A percentile compares a stretch with the other conserved stretches of the same genome.
Evolutionary conservation across 2,113 vertebrate species (phyloP).

Genomic region (Morone saxatilis): DNA sequence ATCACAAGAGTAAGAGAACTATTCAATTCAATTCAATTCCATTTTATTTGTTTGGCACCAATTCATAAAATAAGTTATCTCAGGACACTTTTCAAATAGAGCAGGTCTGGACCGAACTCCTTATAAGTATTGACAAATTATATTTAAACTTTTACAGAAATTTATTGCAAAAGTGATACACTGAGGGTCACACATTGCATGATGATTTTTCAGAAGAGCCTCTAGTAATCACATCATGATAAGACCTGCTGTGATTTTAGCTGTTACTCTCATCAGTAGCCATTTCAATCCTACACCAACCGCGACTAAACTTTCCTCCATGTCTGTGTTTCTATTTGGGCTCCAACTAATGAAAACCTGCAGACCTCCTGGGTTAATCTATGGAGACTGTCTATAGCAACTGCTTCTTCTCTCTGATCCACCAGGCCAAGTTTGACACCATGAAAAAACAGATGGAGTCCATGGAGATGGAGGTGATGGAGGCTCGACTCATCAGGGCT

Average conservation of each 20-base stretch:
- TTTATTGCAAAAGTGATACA: too few relatives aligned
- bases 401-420: background rate
- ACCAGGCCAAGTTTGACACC: constrained; percentile 91
- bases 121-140: too few relatives aligned
- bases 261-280: background rate
- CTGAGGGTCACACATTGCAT: too few relatives aligned
- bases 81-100: too few relatives aligned
- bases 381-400: constrained; percentile 1
- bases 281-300: background rate
- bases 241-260: background rate
- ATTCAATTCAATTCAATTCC: too few relatives aligned
- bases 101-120: too few relatives aligned
- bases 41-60: too few relatives aligned
- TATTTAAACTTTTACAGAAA: too few relatives aligned
- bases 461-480: constrained; percentile 99
- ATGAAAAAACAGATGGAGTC: constrained; percentile 96
- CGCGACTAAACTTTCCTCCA: background rate
- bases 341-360: background rate
- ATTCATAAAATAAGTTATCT: too few relatives aligned
- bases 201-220: background rate
- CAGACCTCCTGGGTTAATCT: background rate
- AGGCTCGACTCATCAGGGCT: constrained; percentile 94
- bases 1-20: too few relatives aligned
- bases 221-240: background rate
- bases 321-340: background rate